Conservation (phyloP, 1,140 invertebrate genomes). For the Drosophila busckii region DNA sequence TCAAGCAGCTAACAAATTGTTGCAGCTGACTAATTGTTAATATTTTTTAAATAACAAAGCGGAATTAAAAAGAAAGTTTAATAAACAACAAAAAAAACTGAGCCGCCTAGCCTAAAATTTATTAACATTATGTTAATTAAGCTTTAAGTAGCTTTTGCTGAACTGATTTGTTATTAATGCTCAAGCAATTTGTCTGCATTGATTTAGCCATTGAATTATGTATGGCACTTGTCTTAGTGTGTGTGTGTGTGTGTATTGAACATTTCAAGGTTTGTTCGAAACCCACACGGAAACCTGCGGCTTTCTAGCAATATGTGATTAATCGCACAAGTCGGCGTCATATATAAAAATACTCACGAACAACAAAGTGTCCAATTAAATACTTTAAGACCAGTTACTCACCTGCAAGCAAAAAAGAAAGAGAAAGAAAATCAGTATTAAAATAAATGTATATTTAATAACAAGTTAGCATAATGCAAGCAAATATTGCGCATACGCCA, state of each 20-base stretch:
- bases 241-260: slow-evolving; percentile 7
- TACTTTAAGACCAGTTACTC: slow-evolving; percentile 54
- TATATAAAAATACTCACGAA: slow-evolving; percentile 10
- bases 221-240: background rate
- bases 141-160: no score
- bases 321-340: slow-evolving; percentile 33
- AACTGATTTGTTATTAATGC: no score
- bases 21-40: slow-evolving; percentile 41
- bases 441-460: slow-evolving; percentile 36
- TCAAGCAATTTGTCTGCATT: slow-evolving; percentile 2
- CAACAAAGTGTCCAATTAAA: slow-evolving; percentile 34
- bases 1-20: slow-evolving; percentile 22
- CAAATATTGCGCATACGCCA: slow-evolving; percentile 51
- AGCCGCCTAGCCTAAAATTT: no score
- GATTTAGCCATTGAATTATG: slow-evolving; percentile 3
- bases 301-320: slow-evolving; percentile 20
- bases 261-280: slow-evolving; percentile 43
- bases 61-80: no score
- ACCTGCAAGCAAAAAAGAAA: slow-evolving; percentile 52
- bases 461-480: slow-evolving; percentile 16
- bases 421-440: slow-evolving; percentile 29
- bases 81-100: no score
- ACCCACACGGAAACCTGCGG: slow-evolving; percentile 58
- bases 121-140: no score
- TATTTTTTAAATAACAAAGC: background rate